phyloP scores from a whole-genome alignment of 2,888 invertebrate genomes.

The Oxytorus armatus region DNA sequence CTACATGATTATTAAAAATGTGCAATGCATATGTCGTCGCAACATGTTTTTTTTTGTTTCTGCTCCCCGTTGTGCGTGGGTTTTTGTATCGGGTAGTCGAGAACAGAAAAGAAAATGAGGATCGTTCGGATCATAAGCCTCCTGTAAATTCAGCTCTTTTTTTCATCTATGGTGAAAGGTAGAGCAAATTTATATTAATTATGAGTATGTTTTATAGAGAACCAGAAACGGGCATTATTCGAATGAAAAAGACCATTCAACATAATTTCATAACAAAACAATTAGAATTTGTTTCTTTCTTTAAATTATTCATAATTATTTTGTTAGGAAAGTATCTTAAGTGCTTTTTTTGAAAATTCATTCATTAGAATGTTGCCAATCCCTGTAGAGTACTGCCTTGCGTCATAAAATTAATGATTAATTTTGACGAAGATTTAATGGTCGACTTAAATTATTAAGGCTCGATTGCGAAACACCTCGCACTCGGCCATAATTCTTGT shows the following conservation, averaged over 20 bases:
- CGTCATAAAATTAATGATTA: neutral
- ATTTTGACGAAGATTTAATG: neutral
- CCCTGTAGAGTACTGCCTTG: neutral
- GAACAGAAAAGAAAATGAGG: neutral
- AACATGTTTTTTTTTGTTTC: neutral
- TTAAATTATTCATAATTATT: neutral
- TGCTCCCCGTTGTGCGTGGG: conserved; percentile 17
- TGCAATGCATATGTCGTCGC: conserved; percentile 39
- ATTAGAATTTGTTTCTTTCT: neutral
- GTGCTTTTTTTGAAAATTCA: neutral
- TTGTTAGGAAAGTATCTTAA: neutral
- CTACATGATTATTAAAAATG: conserved; percentile 55
- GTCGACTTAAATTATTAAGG: conserved; percentile 30
- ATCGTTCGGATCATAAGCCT: neutral
- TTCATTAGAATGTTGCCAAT: too few relatives aligned
- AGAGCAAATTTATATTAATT: conserved; percentile 12
- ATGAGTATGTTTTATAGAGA: neutral
- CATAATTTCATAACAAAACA: too few relatives aligned
- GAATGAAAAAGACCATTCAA: too few relatives aligned
- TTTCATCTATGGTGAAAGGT: neutral
- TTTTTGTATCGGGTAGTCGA: neutral
- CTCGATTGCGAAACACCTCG: conserved; percentile 39
- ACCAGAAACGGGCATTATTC: neutral
- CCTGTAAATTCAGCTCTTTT: conserved; percentile 7
- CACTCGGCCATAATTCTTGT: conserved; percentile 52